These are phyloP conservation scores for Iguana delicatissima DNA, from an alignment of 2,797 vertebrate genomes.

Conservation along the genomic window DNA sequence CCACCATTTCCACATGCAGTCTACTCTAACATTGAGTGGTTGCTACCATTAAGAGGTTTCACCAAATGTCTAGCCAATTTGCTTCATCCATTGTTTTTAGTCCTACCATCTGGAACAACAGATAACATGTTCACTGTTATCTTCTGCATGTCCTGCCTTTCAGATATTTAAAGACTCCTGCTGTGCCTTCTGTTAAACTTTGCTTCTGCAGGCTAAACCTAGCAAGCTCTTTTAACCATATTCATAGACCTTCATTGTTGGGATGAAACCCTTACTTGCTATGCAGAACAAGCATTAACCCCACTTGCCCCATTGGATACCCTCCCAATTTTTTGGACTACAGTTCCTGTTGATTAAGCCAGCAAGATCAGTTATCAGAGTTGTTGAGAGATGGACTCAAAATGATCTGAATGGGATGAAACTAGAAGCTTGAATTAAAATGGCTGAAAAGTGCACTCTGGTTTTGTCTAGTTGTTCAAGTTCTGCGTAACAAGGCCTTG, in stretches of 20 bases:
- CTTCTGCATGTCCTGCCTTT: background rate
- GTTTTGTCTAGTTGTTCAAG: background rate
- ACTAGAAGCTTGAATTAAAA: background rate
- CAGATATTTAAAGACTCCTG: constrained; percentile 1
- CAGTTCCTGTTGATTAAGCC: background rate
- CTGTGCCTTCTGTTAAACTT: background rate
- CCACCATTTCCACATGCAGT: background rate
- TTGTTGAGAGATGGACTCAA: background rate
- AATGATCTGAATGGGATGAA: background rate
- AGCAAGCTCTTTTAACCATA: background rate
- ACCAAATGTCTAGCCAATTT: background rate
- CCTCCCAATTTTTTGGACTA: background rate
- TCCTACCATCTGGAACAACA: background rate
- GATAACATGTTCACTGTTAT: background rate
- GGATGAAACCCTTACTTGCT: background rate
- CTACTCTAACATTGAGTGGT: background rate
- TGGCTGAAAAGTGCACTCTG: background rate
- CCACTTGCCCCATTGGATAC: too few species aligned
- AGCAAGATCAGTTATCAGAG: background rate
- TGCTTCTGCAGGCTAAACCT: background rate
- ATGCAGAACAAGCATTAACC: background rate
- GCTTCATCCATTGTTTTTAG: background rate
- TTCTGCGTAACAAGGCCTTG: background rate
- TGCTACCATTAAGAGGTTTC: background rate
- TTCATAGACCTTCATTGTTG: background rate